Evolutionary conservation across 2,113 vertebrate species (phyloP), one percentile per base, ranked within the genome.

Genomic region (Cisticola juncidis): DNA sequence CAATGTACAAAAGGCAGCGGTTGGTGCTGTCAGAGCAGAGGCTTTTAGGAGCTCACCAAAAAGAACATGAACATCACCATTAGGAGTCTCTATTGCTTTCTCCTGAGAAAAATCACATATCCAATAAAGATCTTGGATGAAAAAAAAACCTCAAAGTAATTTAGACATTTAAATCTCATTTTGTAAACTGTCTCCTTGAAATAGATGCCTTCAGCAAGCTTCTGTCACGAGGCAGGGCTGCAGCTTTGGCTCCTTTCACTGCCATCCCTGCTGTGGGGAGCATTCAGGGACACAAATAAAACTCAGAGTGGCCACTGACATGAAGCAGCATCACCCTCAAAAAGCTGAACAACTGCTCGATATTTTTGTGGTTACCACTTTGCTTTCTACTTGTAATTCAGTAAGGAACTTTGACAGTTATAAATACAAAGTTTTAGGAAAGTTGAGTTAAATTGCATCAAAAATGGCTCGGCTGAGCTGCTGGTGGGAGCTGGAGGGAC

Each of bases 51-150:
- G 82, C 92, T 91, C 78, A 33, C 42, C 28, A 45, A n/a, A 11
- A 11, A 50, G 57, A 45, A 51, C 18, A 21, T 0, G 22, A 76
- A 12, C 2, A 0, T 53, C 38, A 4, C 57, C 50, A 11, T 72
- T 36, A 72, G 81, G 78, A 95, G 65, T 45, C 72, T 31, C 77
- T 72, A 13, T 60, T 91, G 78, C 66, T 76, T 84, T 74, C 81
- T 64, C 8, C 48, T 56, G 53, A 90, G 82, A 53, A 90, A 93
- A 91, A 70, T 50, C 76, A 53, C 58, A n/a, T 2, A 51, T 7
- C 12, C 3, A 11, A 26, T 44, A 68, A 87, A 74, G 40, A 80
- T 23, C 26, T 38, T 19, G 9, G n/a, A 40, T 3, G 2, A 16
- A 86, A 71, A 88, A 53, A 53, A 56, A 19, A 36, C n/a, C n/a